Conservation (phyloP, 2,888 invertebrate genomes). For the Pseudanteris insignis region DNA sequence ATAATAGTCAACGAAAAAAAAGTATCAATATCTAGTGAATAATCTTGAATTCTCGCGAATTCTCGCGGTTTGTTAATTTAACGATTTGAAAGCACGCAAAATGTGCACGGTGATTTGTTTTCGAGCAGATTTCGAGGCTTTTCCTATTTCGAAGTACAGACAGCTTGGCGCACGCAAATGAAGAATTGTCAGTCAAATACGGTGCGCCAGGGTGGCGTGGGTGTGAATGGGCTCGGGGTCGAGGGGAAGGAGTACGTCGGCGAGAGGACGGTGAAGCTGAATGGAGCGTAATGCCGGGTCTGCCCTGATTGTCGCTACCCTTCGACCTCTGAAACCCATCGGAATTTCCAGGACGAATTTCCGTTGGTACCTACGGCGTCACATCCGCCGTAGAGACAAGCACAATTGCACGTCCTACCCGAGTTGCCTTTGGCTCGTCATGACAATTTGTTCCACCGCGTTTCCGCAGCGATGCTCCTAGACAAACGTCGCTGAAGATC, state of each 20-base stretch:
- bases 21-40: too few species aligned
- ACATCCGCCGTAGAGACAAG: constrained; percentile 59
- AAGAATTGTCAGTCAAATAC: constrained; percentile 66
- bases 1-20: too few species aligned
- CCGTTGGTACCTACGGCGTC: constrained; percentile 57
- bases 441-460: constrained; percentile 39
- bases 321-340: constrained; percentile 57
- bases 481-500: constrained; percentile 17
- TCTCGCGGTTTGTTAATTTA: too few species aligned
- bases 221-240: constrained; percentile 30
- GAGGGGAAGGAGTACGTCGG: constrained; percentile 32
- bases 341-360: constrained; percentile 63
- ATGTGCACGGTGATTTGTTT: constrained; percentile 42
- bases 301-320: constrained; percentile 64
- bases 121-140: constrained; percentile 29
- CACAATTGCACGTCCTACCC: constrained; percentile 32
- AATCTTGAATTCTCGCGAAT: too few species aligned
- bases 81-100: too few species aligned
- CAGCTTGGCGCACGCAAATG: constrained; percentile 65
- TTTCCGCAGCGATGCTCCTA: constrained; percentile 20
- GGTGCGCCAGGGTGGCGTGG: constrained; percentile 49
- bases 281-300: constrained; percentile 66
- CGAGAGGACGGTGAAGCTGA: constrained; percentile 54
- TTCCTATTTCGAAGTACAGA: constrained; percentile 41
- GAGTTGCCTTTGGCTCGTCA: constrained; percentile 37